Base-by-base conservation (phyloP, 2,888 invertebrate genomes). In the Apocheima hispidaria region DNA sequence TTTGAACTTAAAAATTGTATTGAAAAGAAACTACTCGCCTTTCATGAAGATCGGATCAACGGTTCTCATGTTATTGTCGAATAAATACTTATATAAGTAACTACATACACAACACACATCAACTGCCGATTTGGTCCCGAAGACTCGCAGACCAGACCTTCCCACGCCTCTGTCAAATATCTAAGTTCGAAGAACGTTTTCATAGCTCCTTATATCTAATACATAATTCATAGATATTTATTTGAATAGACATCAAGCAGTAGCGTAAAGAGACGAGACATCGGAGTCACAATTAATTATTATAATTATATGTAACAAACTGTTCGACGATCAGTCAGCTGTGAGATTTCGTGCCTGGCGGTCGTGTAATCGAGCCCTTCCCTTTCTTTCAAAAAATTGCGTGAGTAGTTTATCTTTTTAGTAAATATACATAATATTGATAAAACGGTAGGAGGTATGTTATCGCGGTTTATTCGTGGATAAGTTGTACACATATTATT, bases 241-340 rank as follows among this genome's bases (percentile, higher is more conserved):
- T 38, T 38, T 51, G 38, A 36, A 40, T 51, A 28, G 23, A 57
- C 50, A 50, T 57, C 18, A 40, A 35, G 14, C 9, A n/a, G n/a
- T n/a, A n/a, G 9, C 28, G 10, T 40, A 18, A 51, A 16, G 20
- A 51, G 51, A 51, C 21, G 23, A 14, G 49, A 35, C 38, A 51
- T 16, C 26, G 50, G 35, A 30, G 51, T 51, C 51, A 41, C 6
- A 38, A 38, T 48, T 28, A 26, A 33, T 36, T 43, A 43, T n/a
- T n/a, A n/a, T n/a, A n/a, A n/a, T n/a, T n/a, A n/a, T n/a, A n/a
- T n/a, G n/a, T 20, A 20, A 23, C 36, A 44, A 33, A 26, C 26
- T 7, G 33, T 30, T 58, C 41, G 33, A 23, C 21, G 21, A 36
- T 60, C 54, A 55, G 55, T 55, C 48, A 44, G 28, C 49, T 56